Conservation (phyloP, 1,140 invertebrate genomes). For the Phenacoccus solenopsis region DNA sequence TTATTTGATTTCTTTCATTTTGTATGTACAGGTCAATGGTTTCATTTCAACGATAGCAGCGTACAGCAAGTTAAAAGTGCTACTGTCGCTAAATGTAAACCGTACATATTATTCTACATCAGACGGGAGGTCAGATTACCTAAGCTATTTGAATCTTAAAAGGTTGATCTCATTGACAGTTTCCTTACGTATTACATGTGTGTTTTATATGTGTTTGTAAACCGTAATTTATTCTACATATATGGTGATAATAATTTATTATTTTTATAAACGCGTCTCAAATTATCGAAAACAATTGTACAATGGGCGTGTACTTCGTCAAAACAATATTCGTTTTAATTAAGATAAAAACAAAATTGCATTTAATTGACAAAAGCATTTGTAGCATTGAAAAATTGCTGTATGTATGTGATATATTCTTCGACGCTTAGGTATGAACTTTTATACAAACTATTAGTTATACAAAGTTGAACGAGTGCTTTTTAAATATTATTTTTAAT, state of each 20-base stretch:
- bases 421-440: background rate
- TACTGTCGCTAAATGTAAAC: slow-evolving; percentile 63
- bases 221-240: background rate
- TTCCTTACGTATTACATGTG: background rate
- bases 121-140: slow-evolving; percentile 41
- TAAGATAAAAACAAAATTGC: background rate
- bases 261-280: background rate
- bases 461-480: background rate
- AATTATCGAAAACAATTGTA: too few species aligned
- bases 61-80: slow-evolving; percentile 55
- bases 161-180: slow-evolving; percentile 4
- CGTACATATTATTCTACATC: slow-evolving; percentile 77
- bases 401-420: background rate
- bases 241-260: background rate
- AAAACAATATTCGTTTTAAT: background rate
- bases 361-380: background rate
- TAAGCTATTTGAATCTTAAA: slow-evolving; percentile 8
- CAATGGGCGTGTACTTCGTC: background rate
- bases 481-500: background rate
- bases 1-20: slow-evolving; percentile 23
- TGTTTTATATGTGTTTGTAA: background rate
- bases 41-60: slow-evolving; percentile 79
- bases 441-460: background rate
- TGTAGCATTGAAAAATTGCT: background rate
- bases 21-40: slow-evolving; percentile 52